phyloP scores from a whole-genome alignment of 1,140 invertebrate species.

The Heliconius congener region DNA sequence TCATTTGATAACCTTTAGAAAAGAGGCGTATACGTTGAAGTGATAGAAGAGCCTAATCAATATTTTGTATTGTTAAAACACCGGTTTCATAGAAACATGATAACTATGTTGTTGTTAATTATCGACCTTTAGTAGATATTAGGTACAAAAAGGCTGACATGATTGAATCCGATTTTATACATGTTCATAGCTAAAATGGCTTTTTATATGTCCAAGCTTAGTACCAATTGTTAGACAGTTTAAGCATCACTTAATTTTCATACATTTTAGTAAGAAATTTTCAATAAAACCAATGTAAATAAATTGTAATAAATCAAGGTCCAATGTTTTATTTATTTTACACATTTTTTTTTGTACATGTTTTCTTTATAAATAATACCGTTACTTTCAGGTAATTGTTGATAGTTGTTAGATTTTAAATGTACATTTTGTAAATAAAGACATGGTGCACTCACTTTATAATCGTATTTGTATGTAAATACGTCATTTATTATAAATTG shows the following conservation, averaged over 20 bases:
- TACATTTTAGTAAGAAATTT: neutral
- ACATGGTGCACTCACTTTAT: constrained; percentile 64
- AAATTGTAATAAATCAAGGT: constrained; percentile 53
- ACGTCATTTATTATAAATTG: constrained; percentile 34
- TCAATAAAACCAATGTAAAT: constrained; percentile 15
- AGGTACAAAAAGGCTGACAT: constrained; percentile 76
- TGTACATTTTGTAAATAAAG: constrained; percentile 76
- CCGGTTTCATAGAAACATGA: constrained; percentile 79
- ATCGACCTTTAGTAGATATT: constrained; percentile 77
- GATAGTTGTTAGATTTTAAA: constrained; percentile 68
- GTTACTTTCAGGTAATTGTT: constrained; percentile 54
- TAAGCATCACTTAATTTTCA: neutral
- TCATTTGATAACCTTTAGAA: constrained; percentile 46
- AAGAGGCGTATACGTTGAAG: constrained; percentile 76
- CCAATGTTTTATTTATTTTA: constrained; percentile 58
- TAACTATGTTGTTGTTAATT: constrained; percentile 74
- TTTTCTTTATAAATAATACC: constrained; percentile 17
- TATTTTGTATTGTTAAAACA: constrained; percentile 72
- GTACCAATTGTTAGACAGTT: constrained; percentile 37
- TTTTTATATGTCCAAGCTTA: constrained; percentile 33
- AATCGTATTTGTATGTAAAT: constrained; percentile 46
- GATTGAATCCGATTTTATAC: constrained; percentile 65
- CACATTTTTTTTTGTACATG: constrained; percentile 25
- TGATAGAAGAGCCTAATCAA: constrained; percentile 77
- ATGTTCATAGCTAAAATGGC: constrained; percentile 41